phyloP scores from a whole-genome alignment of 2,113 vertebrate genomes.

The Ramphastos sulfuratus region DNA sequence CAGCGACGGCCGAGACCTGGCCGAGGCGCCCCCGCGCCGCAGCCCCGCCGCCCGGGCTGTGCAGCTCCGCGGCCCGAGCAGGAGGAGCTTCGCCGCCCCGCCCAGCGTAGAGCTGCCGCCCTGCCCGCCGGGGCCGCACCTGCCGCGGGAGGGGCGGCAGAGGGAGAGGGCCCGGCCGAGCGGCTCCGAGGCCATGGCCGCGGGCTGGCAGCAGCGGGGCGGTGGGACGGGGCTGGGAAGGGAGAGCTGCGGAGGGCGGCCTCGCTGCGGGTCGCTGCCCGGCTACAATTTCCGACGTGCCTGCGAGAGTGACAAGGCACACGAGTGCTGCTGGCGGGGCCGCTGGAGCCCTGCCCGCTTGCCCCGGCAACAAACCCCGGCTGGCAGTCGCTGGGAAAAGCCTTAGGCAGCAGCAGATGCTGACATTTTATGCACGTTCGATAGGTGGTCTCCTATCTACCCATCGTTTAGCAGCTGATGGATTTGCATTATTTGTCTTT shows the following conservation, averaged over 20 bases:
- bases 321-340: too few relatives aligned
- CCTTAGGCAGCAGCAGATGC: slow-evolving; percentile 71
- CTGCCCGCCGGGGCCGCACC: slow-evolving; percentile 12
- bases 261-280: background rate
- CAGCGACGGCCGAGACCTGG: background rate
- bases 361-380: too few relatives aligned
- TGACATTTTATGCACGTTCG: slow-evolving; percentile 73
- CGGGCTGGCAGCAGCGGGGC: too few relatives aligned
- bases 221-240: background rate
- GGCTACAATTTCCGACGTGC: background rate
- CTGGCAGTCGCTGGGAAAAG: slow-evolving; percentile 23
- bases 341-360: too few relatives aligned
- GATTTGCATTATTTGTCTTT: slow-evolving; percentile 72
- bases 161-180: background rate
- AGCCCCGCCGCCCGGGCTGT: background rate
- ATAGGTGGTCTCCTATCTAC: slow-evolving; percentile 70
- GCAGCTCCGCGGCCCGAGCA: background rate
- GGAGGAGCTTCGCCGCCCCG: slow-evolving; percentile 23
- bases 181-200: background rate
- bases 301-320: background rate
- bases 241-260: background rate
- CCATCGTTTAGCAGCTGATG: slow-evolving; percentile 73
- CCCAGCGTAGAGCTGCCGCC: slow-evolving; percentile 30
- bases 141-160: background rate
- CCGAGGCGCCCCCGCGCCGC: background rate